Evolutionary conservation across 2,888 invertebrate species (phyloP), one percentile per base, ranked within the genome.

Genomic region (Seira ritae): DNA sequence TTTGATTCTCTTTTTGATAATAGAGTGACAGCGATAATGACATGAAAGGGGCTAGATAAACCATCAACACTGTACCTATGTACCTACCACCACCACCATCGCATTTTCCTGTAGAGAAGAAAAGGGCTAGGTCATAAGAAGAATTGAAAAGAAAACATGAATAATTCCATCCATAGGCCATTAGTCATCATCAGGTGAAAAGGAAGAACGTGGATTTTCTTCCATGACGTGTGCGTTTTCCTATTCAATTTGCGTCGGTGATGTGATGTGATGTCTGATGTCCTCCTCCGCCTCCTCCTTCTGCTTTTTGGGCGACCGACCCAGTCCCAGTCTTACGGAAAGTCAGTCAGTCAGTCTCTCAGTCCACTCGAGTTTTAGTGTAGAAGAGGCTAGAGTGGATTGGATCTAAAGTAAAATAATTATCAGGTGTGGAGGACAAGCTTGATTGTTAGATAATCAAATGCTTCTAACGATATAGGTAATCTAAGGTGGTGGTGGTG

Each of bases 401-500:
- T 1, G 19, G 46, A 70, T 10, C 15, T 31, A 69, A 62, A 62
- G 23, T 50, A 20, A 19, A 55, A 65, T 74, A 74, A 74, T 74
- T 74, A 74, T 74, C 74, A 74, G 24, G 62, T 62, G 62, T 62
- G 20, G 55, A 72, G 55, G 79, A 73, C 67, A 72, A 72, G 67
- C 23, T 62, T 68, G 67, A 80, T 80, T 67, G 72, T 80, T 72
- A 60, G 71, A 80, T 73, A 68, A 73, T 73, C 20, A 62, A 62
- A 75, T 55, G 67, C n/a, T 62, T 62, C 20, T 22, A 20, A 10
- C 31, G 62, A 62, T 62, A 62, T 62, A 62, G 62, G 20, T 22
- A 62, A 55, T 62, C 22, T 62, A 62, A 62, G 10, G 62, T 62
- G n/a, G n/a, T n/a, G n/a, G n/a, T n/a, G n/a, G n/a, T n/a, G n/a